Base-by-base conservation (phyloP, 2,888 invertebrate species). In the Microplitis deprimator region DNA sequence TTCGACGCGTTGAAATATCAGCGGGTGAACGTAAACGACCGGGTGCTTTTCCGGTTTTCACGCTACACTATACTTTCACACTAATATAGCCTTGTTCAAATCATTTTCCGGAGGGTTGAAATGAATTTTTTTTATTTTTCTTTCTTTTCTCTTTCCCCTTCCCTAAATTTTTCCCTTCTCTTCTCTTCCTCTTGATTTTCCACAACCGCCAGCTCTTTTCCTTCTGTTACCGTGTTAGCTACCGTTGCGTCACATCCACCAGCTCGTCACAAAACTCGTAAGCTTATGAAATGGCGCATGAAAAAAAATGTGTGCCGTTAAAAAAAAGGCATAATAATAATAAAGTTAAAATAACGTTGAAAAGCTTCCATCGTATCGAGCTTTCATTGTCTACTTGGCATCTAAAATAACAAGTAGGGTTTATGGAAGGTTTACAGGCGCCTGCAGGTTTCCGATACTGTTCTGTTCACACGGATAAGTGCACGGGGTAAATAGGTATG, bases 1-100 rank as follows among this genome's bases (percentile, higher is more conserved):
- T 76, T 76, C 71, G 76, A 76, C 76, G 76, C 71, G 71, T 76
- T 76, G 76, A 76, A 75, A 76, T 76, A 76, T 76, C 71, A 71
- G 71, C 64, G 64, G 38, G 72, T 62, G 40, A 72, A 60, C 70
- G 20, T 70, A 70, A 70, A 70, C 60, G 70, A 70, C 70, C 60
- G 60, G 70, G 59, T 17, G 60, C 60, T 70, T 70, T 70, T 50
- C 70, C 50, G 70, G 65, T 65, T 65, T 65, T 65, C 20, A 60
- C 59, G 20, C 8, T 50, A 20, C 20, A 59, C 39, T 41, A 60
- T 68, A 71, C 68, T 68, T 38, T 13, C 40, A 68, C 16, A 7
- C 13, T 13, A 6, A 39, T 39, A 39, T n/a, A 39, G 39, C 68
- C 50, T 13, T 50, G 39, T 69, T 50, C 50, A 69, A 69, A 69